These are phyloP conservation scores for Pampus argenteus DNA, from an alignment of 2,797 vertebrate genomes.

Conservation along the genomic window DNA sequence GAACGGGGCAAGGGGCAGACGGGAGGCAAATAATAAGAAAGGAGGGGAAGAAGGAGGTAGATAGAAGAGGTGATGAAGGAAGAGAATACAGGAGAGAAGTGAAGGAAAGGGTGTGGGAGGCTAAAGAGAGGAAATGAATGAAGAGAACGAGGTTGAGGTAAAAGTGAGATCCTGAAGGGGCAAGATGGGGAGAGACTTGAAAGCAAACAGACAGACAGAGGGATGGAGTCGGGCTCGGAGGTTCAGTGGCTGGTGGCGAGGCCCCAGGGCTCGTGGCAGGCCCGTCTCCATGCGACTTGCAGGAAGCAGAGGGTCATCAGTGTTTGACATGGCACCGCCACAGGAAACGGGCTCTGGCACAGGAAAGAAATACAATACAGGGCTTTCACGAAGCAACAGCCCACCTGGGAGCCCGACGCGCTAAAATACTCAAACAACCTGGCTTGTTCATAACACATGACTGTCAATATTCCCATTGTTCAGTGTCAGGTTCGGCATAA, in stretches of 20 bases:
- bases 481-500: slow-evolving; percentile 54
- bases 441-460: slow-evolving; percentile 68
- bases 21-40: slow-evolving; percentile 29
- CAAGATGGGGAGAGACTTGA: slow-evolving; percentile 46
- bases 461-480: slow-evolving; percentile 80
- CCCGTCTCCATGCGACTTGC: slow-evolving; percentile 86
- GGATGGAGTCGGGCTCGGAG: background rate
- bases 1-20: slow-evolving; percentile 12
- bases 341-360: slow-evolving; percentile 92
- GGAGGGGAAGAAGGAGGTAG: background rate
- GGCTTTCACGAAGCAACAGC: slow-evolving; percentile 79
- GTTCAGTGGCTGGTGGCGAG: slow-evolving; percentile 77
- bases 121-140: background rate
- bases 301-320: slow-evolving; percentile 91
- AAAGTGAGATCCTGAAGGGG: slow-evolving; percentile 20
- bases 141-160: background rate
- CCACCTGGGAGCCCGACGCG: slow-evolving; percentile 70
- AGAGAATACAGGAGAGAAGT: background rate
- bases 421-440: slow-evolving; percentile 82
- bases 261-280: slow-evolving; percentile 88
- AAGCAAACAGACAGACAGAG: slow-evolving; percentile 18
- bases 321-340: slow-evolving; percentile 85
- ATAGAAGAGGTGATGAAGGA: background rate
- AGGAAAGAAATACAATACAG: slow-evolving; percentile 95
- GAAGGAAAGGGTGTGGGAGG: background rate